Conservation (phyloP, 2,888 invertebrate species). For the Sesia apiformis region DNA sequence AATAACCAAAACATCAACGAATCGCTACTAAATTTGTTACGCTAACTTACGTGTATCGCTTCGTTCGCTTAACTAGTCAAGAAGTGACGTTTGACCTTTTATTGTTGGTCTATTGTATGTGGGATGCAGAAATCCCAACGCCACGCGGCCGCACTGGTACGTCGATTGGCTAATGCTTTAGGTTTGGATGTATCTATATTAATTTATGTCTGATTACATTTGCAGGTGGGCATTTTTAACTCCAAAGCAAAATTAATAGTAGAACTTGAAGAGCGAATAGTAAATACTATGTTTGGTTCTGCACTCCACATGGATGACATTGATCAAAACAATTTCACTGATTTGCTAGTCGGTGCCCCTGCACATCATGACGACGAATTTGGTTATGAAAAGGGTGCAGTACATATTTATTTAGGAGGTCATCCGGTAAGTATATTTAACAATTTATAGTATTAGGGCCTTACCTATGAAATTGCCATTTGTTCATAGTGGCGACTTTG, state of each 20-base stretch:
- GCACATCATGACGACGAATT: constrained; percentile 21
- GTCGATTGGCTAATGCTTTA: too few relatives aligned
- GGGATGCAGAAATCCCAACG: too few relatives aligned
- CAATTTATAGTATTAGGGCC: too few relatives aligned
- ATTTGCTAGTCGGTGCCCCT: constrained; percentile 77
- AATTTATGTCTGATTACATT: background rate
- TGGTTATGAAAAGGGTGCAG: constrained; percentile 65
- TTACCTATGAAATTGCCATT: too few relatives aligned
- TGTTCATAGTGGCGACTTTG: too few relatives aligned
- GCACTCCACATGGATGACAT: constrained; percentile 58
- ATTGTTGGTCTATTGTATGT: too few relatives aligned
- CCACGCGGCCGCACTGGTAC: too few relatives aligned
- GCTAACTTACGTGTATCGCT: too few relatives aligned
- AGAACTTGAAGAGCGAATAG: background rate
- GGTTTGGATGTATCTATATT: background rate
- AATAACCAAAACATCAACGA: too few relatives aligned
- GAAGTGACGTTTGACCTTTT: too few relatives aligned
- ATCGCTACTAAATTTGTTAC: too few relatives aligned
- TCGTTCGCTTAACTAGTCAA: too few relatives aligned
- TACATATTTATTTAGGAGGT: constrained; percentile 57
- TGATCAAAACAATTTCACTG: constrained; percentile 67
- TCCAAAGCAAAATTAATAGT: background rate
- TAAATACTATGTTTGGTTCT: constrained; percentile 76
- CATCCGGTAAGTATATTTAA: constrained; percentile 15
- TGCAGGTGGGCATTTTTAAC: background rate